Base-by-base conservation (phyloP, 2,797 vertebrate genomes). In the Micrastur ruficollis region DNA sequence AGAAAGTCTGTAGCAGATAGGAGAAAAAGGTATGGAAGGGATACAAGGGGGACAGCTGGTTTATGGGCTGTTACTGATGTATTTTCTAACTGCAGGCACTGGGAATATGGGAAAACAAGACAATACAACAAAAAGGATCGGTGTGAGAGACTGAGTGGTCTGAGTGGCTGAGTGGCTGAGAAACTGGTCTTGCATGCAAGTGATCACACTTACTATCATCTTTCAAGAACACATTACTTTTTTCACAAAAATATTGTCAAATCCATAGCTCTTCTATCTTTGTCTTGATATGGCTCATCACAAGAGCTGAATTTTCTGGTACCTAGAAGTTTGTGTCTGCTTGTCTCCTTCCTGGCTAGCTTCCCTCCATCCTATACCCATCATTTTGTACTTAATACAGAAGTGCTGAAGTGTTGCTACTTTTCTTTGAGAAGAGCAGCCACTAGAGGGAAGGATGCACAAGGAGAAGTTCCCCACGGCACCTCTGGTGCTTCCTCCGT, bases 391-490 rank as follows among this genome's bases (percentile, higher is more conserved):
- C 52, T 7, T 55, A 63, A 59, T 2, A 55, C 12, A 42, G 59
- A 76, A 86, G 23, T 14, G 17, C 27, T 55, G 26, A 70, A 85
- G 23, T 11, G 21, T 50, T 76, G 75, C 46, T 82, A 11, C 27
- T 84, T 62, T 75, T 47, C 36, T 53, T 47, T 4, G 8, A 81
- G 81, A 85, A 83, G 29, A 91, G 53, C 61, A 94, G 76, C 81
- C 81, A 31, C 92, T 96, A 95, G 96, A 94, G 90, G 92, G 93
- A 90, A 95, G 68, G 83, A 87, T 74, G 59, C 22, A 61, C 71
- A 32, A 0, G 0, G 38, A 83, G 70, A 84, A 92, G 38, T 34
- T 49, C 65, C 19, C 27, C 32, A 65, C 38, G 47, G 38, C 34
- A 47, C 31, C 59, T 58, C 65, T 74, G 26, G 21, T n/a, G 21